Base-by-base conservation (phyloP, 2,113 vertebrate genomes). In the Tichodroma muraria region DNA sequence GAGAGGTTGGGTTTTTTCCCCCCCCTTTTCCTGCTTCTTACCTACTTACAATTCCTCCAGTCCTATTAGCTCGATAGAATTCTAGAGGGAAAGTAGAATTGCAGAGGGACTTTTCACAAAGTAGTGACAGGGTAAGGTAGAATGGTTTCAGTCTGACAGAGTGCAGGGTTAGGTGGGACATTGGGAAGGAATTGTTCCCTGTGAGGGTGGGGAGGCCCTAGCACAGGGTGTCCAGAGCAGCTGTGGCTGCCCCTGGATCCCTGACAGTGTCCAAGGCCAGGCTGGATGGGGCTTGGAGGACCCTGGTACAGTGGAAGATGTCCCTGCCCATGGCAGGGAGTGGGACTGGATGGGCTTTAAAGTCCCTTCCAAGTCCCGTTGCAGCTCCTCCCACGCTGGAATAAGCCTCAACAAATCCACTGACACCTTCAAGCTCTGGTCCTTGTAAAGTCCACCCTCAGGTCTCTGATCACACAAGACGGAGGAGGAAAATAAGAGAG, bases 381-480 rank as follows among this genome's bases (percentile, higher is more conserved):
- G 63, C 18, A 91, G 42, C 18, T 64, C 4, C 16, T 61, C 6
- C 30, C 1, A 1, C 9, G 3, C 4, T 57, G 8, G 35, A 68
- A 45, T 38, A 20, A 63, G 3, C 23, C 64, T 53, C 52, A 57
- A 1, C 9, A 65, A 40, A 8, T 42, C 37, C 28, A 25, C 25
- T 9, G 15, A 11, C 20, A 10, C 9, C 16, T 72, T 63, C 44
- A 60, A 8, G 9, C 18, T 87, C 37, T 71, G 40, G 11, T 73
- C 13, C 30, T 57, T 13, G 20, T 18, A 15, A n/a, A 80, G n/a
- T 30, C 24, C 5, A 6, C 28, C 6, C 33, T 68, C 0, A 0
- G 8, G 38, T 75, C 38, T 3, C 19, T 69, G 28, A 11, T 52
- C 31, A 57, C 22, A 5, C 4, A 9, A 30, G 23, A 38, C 54